A percentile compares a stretch with the other conserved stretches of the same genome.
These are phyloP conservation scores for Lates japonicus DNA, from an alignment of 2,797 vertebrate species.

Conservation along the genomic window DNA sequence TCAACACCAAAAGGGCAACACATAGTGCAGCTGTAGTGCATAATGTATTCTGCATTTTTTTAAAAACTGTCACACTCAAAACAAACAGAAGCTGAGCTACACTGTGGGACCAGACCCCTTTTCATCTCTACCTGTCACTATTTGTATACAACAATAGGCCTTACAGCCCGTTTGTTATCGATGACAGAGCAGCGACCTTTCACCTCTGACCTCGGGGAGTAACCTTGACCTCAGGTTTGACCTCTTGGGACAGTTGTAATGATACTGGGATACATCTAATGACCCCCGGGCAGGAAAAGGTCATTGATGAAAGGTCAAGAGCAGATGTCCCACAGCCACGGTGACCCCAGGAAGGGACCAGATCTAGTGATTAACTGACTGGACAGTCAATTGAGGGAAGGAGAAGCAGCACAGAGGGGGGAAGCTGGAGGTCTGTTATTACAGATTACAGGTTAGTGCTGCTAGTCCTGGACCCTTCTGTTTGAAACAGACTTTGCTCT, in stretches of 20 bases:
- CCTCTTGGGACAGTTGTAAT: constrained; percentile 64
- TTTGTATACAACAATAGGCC: constrained; percentile 54
- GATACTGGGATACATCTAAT: constrained; percentile 68
- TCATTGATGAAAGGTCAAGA: constrained; percentile 74
- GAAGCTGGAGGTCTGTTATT: constrained; percentile 29
- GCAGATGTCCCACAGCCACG: constrained; percentile 51
- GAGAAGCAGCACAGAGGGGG: constrained; percentile 3
- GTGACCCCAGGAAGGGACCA: constrained; percentile 52
- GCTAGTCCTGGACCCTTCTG: background rate
- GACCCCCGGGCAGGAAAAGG: constrained; percentile 58
- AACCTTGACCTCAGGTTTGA: constrained; percentile 66
- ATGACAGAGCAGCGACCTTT: constrained; percentile 63
- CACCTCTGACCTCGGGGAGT: constrained; percentile 62
- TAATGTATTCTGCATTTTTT: constrained; percentile 48
- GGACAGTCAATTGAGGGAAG: constrained; percentile 35
- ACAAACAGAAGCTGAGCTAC: constrained; percentile 44
- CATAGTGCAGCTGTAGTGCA: constrained; percentile 39
- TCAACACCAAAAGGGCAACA: constrained; percentile 69
- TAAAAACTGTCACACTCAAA: constrained; percentile 44
- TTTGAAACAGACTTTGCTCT: background rate
- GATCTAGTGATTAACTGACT: constrained; percentile 61
- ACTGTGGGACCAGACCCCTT: constrained; percentile 13
- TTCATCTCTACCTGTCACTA: constrained; percentile 43
- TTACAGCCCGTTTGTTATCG: constrained; percentile 61
- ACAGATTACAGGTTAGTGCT: constrained; percentile 49